Percentiles rank a stretch among this genome's conserved stretches.
phyloP scores from a whole-genome alignment of 1,140 invertebrate genomes.

The Drosophila novamexicana region DNA sequence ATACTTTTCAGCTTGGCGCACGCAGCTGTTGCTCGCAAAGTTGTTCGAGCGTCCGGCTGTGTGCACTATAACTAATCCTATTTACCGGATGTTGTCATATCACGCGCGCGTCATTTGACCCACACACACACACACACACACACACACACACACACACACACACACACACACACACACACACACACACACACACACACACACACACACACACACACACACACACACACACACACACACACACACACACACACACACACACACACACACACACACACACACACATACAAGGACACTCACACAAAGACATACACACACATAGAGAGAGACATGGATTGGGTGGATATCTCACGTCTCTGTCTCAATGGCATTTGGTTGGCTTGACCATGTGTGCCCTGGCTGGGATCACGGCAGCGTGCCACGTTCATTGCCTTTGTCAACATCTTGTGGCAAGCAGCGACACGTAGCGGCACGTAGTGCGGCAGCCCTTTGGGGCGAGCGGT shows the following conservation, averaged over 20 bases:
- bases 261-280: constrained; percentile 40
- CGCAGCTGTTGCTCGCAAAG: constrained; percentile 64
- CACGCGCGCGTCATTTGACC: constrained; percentile 75
- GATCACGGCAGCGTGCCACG: constrained; percentile 48
- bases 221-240: constrained; percentile 45
- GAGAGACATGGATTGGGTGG: constrained; percentile 3
- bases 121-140: constrained; percentile 49
- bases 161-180: background rate
- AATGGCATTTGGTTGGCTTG: constrained; percentile 38
- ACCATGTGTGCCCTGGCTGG: constrained; percentile 48
- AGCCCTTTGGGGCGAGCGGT: background rate
- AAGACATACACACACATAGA: constrained; percentile 3
- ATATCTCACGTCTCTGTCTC: constrained; percentile 38
- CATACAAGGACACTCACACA: background rate
- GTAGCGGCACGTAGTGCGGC: constrained; percentile 25
- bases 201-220: background rate
- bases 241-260: constrained; percentile 43
- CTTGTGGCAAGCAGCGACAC: constrained; percentile 67
- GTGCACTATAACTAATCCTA: constrained; percentile 60
- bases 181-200: constrained; percentile 35
- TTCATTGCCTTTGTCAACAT: constrained; percentile 81
- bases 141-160: constrained; percentile 9
- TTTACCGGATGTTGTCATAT: constrained; percentile 71
- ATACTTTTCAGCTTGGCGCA: constrained; percentile 62
- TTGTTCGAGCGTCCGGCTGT: constrained; percentile 13